Evolutionary conservation across 2,113 vertebrate species (phyloP).

Genomic region (Catharus fuscescens): DNA sequence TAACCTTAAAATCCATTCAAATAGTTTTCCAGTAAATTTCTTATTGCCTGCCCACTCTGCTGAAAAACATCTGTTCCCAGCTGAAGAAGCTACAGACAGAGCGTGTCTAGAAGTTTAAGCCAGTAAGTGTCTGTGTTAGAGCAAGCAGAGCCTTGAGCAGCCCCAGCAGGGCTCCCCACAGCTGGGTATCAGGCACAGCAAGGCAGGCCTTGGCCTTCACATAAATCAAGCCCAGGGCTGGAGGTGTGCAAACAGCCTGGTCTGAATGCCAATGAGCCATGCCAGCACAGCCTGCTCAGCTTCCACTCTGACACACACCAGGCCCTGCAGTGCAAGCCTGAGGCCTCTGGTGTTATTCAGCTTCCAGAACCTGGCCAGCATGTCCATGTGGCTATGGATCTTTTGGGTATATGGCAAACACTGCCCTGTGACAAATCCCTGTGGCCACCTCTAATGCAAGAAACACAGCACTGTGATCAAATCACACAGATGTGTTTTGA

Average conservation of each 20-base stretch:
- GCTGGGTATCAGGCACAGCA: background rate
- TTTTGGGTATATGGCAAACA: background rate
- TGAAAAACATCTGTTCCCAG: constrained; percentile 39
- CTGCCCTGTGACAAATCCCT: background rate
- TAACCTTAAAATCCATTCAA: constrained; percentile 5
- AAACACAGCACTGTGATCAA: background rate
- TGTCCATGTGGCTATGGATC: rapidly evolving
- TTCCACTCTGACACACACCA: background rate
- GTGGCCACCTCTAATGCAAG: rapidly evolving
- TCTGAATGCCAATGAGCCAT: rapidly evolving
- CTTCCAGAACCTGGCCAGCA: background rate
- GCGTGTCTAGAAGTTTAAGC: background rate
- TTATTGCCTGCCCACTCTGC: background rate
- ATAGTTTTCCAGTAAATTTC: constrained; percentile 16
- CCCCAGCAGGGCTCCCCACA: background rate
- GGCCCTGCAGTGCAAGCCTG: background rate
- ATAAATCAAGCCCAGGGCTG: background rate
- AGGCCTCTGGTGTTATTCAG: background rate
- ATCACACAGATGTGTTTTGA: background rate
- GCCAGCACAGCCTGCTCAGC: background rate
- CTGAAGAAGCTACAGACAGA: background rate
- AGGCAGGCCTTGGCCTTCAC: background rate
- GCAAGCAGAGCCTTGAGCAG: background rate
- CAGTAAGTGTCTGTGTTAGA: rapidly evolving
- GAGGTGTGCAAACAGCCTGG: background rate